phyloP scores from a whole-genome alignment of 2,888 invertebrate species.

The Eupeodes latifasciatus region DNA sequence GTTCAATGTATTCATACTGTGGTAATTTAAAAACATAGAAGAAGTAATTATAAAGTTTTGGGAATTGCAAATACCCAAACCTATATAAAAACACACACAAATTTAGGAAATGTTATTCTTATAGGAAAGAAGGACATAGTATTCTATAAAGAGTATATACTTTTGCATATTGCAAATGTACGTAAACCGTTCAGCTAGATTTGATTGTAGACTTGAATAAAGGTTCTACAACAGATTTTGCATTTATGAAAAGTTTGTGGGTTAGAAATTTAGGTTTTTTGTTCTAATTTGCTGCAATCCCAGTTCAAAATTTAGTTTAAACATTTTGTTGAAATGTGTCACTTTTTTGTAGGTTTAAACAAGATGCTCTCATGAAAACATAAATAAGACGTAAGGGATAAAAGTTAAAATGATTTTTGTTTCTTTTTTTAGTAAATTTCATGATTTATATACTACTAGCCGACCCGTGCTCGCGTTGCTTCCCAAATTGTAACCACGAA shows the following conservation, averaged over 20 bases:
- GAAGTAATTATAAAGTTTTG: constrained; percentile 74
- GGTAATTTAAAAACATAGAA: constrained; percentile 72
- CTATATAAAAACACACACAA: background rate
- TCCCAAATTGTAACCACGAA: too few species aligned
- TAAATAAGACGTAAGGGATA: background rate
- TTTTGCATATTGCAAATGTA: background rate
- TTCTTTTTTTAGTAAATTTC: too few species aligned
- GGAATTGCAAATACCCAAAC: constrained; percentile 60
- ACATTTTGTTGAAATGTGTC: constrained; percentile 61
- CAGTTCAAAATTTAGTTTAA: background rate
- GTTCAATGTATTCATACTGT: background rate
- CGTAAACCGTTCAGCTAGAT: background rate
- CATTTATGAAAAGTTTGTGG: constrained; percentile 52
- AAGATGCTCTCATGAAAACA: background rate
- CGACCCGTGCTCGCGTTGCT: too few species aligned
- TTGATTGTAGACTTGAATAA: constrained; percentile 34
- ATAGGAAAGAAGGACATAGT: background rate
- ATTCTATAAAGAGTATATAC: background rate
- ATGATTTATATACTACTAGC: too few species aligned
- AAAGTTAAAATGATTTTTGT: background rate
- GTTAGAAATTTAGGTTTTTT: constrained; percentile 21
- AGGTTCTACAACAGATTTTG: constrained; percentile 45
- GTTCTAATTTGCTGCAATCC: background rate
- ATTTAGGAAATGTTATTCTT: constrained; percentile 23
- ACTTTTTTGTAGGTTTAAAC: background rate